Conservation (phyloP, 2,888 invertebrate species). For the Leptinotarsa haldemani region DNA sequence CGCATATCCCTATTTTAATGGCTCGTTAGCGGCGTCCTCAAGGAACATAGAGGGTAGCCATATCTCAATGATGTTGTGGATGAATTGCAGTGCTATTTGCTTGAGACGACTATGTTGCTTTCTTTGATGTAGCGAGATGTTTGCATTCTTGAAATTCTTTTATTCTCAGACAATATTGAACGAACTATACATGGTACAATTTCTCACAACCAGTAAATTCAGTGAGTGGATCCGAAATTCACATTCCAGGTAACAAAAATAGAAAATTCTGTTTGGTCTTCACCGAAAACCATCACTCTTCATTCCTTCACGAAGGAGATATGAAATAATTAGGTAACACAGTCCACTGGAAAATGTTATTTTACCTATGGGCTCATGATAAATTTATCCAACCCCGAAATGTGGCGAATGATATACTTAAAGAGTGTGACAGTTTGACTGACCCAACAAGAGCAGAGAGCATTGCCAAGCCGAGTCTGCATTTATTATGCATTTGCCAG, state of each 20-base stretch:
- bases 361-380: slow-evolving; percentile 37
- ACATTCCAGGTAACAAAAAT: neutral
- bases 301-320: slow-evolving; percentile 16
- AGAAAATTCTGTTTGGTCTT: neutral
- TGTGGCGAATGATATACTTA: slow-evolving; percentile 43
- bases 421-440: slow-evolving; percentile 46
- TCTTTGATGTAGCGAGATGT: too few species aligned
- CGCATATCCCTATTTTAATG: too few species aligned
- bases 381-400: slow-evolving; percentile 40
- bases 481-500: slow-evolving; percentile 47
- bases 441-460: slow-evolving; percentile 45
- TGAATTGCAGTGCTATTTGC: too few species aligned
- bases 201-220: too few species aligned
- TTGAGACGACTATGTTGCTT: too few species aligned
- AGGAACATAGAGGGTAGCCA: too few species aligned
- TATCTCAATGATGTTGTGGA: too few species aligned
- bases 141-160: too few species aligned
- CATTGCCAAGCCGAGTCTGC: slow-evolving; percentile 17
- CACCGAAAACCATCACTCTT: slow-evolving; percentile 2
- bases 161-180: too few species aligned
- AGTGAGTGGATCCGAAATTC: too few species aligned
- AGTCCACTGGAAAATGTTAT: slow-evolving; percentile 30
- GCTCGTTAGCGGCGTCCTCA: too few species aligned
- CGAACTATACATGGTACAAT: too few species aligned
- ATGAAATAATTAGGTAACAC: slow-evolving; percentile 32